Percentiles rank a stretch among this genome's conserved stretches.
Conservation (phyloP, 2,888 invertebrate genomes). For the Eupithecia pulchellata region DNA sequence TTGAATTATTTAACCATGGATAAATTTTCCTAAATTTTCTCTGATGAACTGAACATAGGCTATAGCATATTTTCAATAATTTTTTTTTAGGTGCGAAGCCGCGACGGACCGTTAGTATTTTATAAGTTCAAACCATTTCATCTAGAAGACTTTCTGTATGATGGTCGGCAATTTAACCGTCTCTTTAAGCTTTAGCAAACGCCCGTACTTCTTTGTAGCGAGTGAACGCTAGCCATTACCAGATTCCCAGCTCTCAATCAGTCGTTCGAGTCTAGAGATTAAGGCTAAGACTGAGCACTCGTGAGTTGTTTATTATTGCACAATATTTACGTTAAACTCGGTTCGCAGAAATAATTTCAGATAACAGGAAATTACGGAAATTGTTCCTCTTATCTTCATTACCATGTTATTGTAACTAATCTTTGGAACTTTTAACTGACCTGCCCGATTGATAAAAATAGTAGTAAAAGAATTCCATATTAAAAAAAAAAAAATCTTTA, state of each 20-base stretch:
- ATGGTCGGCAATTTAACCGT: neutral
- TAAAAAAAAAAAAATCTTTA: too few relatives aligned
- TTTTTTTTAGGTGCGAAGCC: too few relatives aligned
- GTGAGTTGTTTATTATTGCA: constrained; percentile 6
- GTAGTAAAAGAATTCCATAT: too few relatives aligned
- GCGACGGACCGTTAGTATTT: too few relatives aligned
- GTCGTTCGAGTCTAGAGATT: neutral
- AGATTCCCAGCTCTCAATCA: neutral
- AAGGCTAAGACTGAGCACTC: neutral
- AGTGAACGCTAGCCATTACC: neutral
- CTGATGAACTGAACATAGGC: too few relatives aligned
- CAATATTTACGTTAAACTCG: constrained; percentile 8
- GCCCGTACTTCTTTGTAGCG: neutral
- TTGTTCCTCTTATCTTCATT: neutral
- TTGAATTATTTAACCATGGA: too few relatives aligned
- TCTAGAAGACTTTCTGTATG: too few relatives aligned
- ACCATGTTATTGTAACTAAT: neutral
- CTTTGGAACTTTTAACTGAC: neutral
- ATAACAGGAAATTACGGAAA: constrained; percentile 11
- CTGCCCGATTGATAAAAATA: neutral
- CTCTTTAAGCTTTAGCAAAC: neutral
- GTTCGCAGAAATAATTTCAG: constrained; percentile 10
- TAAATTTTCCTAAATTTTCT: too few relatives aligned
- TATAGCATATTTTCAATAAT: too few relatives aligned
- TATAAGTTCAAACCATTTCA: too few relatives aligned